phyloP scores from a whole-genome alignment of 2,888 invertebrate species.

The Spodoptera picta region DNA sequence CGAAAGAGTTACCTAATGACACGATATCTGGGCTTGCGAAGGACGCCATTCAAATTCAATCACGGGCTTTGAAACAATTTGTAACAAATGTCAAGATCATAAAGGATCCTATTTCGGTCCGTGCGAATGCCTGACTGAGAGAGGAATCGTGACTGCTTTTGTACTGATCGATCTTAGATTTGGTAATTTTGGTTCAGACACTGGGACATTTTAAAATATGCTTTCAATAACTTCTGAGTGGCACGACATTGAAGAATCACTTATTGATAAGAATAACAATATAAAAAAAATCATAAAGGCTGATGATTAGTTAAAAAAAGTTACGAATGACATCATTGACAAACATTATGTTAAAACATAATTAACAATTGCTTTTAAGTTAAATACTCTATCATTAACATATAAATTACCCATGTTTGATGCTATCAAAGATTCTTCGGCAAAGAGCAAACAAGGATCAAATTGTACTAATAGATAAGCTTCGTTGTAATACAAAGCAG shows the following conservation, averaged over 20 bases:
- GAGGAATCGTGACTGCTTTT: slow-evolving; percentile 53
- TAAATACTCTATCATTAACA: not conserved
- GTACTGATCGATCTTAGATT: slow-evolving; percentile 43
- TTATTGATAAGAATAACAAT: not conserved
- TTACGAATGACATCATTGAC: too few species aligned
- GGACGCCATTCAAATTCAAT: slow-evolving; percentile 66
- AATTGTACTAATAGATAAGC: slow-evolving; percentile 40
- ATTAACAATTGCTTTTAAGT: too few species aligned
- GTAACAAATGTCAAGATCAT: slow-evolving; percentile 73
- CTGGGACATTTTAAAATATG: slow-evolving; percentile 21
- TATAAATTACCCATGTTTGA: slow-evolving; percentile 28
- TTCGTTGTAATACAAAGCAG: slow-evolving; percentile 25
- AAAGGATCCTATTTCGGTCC: slow-evolving; percentile 58
- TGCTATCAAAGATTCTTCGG: slow-evolving; percentile 23
- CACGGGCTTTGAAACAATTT: slow-evolving; percentile 68
- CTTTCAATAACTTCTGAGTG: slow-evolving; percentile 2
- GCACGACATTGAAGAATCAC: not conserved
- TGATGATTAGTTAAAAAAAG: too few species aligned
- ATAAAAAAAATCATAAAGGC: too few species aligned
- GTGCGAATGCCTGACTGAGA: slow-evolving; percentile 52
- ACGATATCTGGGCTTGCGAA: slow-evolving; percentile 49
- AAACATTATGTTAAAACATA: too few species aligned
- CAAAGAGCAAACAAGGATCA: slow-evolving; percentile 38
- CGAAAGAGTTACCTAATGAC: slow-evolving; percentile 60
- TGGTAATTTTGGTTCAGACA: slow-evolving; percentile 44